Evolutionary conservation across 2,888 invertebrate species (phyloP), one percentile per base, ranked within the genome.

Genomic region (Drosophila pseudotalamancana): DNA sequence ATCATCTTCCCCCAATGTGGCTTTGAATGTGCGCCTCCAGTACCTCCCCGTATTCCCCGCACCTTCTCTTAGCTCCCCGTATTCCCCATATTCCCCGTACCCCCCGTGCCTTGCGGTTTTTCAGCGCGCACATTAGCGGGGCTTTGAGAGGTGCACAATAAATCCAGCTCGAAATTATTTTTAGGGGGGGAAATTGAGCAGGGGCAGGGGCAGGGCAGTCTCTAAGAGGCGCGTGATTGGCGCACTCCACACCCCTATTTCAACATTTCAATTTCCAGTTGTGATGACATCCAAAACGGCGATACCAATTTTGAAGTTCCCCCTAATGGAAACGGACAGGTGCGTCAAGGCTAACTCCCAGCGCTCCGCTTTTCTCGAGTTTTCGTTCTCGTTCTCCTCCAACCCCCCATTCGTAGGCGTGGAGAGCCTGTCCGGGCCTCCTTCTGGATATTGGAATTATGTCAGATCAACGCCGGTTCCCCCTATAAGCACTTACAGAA

Each of bases 101-200:
- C 6, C 12, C 21, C 5, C n/a, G 11, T 6, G 0, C 4, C 4
- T 3, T 32, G 9, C 14, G 6, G 55, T 50, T 63, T 75, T 77
- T 85, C 78, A 67, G 69, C 82, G 76, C 59, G 56, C 69, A 80
- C 80, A 80, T 85, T 80, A 80, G 78, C 78, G 72, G 59, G 64
- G 72, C 74, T 84, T 72, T 77, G 67, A 45, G 56, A 39, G 59
- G 54, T 48, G 63, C 56, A 73, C 78, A 75, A 80, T 80, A 80
- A 80, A 80, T 80, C 85, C 79, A 63, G 79, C 75, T 78, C 60
- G 61, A 82, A 82, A 78, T 78, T 85, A 82, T 71, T 77, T 73
- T 73, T 12, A 53, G 40, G 23, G 40, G 42, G 35, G 11, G 6
- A 37, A 19, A 31, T 16, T 11, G 54, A 18, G 31, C 0, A 6